phyloP scores from a whole-genome alignment of 2,888 invertebrate species.

The Nephrocerus scutellatus region DNA sequence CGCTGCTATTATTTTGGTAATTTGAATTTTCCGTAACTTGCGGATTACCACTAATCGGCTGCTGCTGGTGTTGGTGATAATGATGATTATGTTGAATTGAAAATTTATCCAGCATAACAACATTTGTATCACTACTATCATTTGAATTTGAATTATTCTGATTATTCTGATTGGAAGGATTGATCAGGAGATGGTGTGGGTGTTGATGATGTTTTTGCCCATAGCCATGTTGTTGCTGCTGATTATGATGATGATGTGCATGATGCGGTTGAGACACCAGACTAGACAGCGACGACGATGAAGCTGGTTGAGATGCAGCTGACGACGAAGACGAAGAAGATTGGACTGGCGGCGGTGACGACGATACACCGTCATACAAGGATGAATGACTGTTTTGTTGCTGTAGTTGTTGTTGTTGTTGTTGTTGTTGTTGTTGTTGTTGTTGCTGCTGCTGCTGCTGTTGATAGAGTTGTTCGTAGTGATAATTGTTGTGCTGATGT shows the following conservation, averaged over 20 bases:
- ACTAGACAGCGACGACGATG: slow-evolving; percentile 42
- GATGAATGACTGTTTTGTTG: slow-evolving; percentile 31
- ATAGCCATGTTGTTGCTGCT: slow-evolving; percentile 23
- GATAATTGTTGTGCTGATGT: slow-evolving; percentile 40
- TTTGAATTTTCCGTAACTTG: no score
- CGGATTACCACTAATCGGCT: slow-evolving; percentile 28
- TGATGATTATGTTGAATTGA: slow-evolving; percentile 29
- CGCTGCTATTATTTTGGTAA: no score
- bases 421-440: slow-evolving; percentile 19
- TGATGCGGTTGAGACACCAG: slow-evolving; percentile 42
- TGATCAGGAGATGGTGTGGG: slow-evolving; percentile 27
- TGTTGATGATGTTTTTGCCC: slow-evolving; percentile 35
- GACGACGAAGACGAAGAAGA: slow-evolving; percentile 43
- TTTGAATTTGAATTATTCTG: no score
- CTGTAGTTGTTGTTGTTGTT: slow-evolving; percentile 19
- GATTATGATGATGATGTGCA: slow-evolving; percentile 21
- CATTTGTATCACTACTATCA: no score
- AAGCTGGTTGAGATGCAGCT: slow-evolving; percentile 44
- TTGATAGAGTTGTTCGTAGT: slow-evolving; percentile 45
- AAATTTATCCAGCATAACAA: no score
- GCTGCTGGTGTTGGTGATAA: slow-evolving; percentile 27
- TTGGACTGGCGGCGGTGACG: slow-evolving; percentile 38
- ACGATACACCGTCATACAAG: slow-evolving; percentile 31
- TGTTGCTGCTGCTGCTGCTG: slow-evolving; percentile 28
- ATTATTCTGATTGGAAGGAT: no score